These are phyloP conservation scores for Lophotis ruficrista DNA, from an alignment of 2,113 vertebrate genomes.

Conservation along the genomic window DNA sequence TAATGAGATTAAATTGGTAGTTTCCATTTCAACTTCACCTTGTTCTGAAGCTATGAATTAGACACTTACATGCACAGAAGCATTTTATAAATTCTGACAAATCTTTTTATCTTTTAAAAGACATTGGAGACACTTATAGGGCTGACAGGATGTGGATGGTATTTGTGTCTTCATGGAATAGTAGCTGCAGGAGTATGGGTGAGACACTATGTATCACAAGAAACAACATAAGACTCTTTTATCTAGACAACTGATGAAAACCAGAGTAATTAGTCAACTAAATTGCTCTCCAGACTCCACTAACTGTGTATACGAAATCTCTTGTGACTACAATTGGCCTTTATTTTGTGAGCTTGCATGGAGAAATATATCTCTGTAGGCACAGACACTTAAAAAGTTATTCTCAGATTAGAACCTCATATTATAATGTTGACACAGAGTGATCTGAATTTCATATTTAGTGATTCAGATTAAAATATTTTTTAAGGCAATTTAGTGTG, in stretches of 20 bases:
- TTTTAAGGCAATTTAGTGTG: background rate
- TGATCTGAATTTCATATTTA: background rate
- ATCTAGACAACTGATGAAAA: background rate
- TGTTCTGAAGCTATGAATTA: background rate
- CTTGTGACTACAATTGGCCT: background rate
- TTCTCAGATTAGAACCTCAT: background rate
- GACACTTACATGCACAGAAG: background rate
- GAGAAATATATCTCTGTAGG: background rate
- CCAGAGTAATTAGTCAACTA: background rate
- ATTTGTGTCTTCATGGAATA: background rate
- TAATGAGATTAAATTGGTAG: rapidly evolving
- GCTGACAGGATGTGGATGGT: background rate
- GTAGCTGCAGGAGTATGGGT: background rate
- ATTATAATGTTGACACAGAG: background rate
- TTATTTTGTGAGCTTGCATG: background rate
- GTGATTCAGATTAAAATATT: background rate
- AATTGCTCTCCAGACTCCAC: background rate
- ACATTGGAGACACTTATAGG: background rate
- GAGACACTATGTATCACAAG: too few species aligned
- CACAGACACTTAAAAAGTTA: background rate
- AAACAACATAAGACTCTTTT: background rate
- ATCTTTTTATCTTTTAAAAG: background rate
- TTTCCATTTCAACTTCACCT: background rate
- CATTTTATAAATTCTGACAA: background rate
- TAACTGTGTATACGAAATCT: background rate